phyloP scores from a whole-genome alignment of 2,888 invertebrate genomes.

The Temnothorax ravouxi region DNA sequence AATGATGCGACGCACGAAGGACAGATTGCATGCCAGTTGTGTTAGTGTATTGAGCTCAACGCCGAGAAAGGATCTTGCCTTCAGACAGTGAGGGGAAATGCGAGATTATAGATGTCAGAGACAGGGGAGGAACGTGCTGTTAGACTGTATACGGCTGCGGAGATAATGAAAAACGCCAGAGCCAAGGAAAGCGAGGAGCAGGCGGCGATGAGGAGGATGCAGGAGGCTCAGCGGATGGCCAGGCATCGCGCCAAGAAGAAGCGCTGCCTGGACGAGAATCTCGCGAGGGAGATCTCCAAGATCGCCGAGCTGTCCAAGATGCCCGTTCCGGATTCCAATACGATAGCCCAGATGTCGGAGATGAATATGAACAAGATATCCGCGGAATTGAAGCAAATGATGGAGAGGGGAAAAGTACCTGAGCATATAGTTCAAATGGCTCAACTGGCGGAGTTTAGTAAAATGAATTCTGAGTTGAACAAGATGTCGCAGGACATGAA shows the following conservation, averaged over 20 bases:
- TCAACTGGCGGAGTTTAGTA: conserved; percentile 85
- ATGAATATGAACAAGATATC: conserved; percentile 86
- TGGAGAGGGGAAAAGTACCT: conserved; percentile 85
- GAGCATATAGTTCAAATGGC: conserved; percentile 86
- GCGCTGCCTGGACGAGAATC: conserved; percentile 84
- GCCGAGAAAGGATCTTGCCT: conserved; percentile 75
- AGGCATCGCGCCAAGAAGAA: conserved; percentile 85
- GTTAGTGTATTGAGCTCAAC: conserved; percentile 71
- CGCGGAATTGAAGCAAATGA: conserved; percentile 85
- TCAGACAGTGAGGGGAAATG: conserved; percentile 80
- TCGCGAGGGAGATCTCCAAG: conserved; percentile 85
- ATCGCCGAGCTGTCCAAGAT: conserved; percentile 85
- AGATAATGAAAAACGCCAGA: conserved; percentile 85
- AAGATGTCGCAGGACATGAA: conserved; percentile 85
- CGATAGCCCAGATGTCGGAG: conserved; percentile 85
- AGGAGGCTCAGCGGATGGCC: conserved; percentile 85
- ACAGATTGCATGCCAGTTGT: conserved; percentile 55
- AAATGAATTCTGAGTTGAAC: conserved; percentile 83
- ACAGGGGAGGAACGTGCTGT: conserved; percentile 83
- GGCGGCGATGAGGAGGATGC: conserved; percentile 84
- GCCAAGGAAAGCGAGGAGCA: conserved; percentile 85
- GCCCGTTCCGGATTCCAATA: conserved; percentile 81
- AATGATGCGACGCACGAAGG: conserved; percentile 70
- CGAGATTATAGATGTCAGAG: conserved; percentile 82
- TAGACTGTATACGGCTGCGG: conserved; percentile 81